Conservation (phyloP, 2,888 invertebrate species). For the Smittia sp. region DNA sequence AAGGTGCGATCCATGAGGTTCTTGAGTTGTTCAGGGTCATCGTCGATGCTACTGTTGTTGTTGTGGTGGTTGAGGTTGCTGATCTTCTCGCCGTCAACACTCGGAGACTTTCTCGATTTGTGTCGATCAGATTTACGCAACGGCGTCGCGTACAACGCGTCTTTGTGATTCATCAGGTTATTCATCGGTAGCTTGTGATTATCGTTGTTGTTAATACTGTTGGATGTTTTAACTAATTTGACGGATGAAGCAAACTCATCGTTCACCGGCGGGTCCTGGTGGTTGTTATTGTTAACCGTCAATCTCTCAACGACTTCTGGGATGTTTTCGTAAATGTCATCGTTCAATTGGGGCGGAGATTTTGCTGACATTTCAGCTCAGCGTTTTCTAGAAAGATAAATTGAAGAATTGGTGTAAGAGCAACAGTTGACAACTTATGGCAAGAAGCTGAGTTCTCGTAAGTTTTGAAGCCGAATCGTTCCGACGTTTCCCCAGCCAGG, state of each 20-base stretch:
- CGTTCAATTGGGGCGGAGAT: slow-evolving; percentile 7
- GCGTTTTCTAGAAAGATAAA: neutral
- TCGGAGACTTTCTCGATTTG: slow-evolving; percentile 23
- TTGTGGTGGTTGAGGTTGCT: slow-evolving; percentile 34
- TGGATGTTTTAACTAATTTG: neutral
- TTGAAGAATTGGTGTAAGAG: neutral
- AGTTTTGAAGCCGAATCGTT: too few relatives aligned
- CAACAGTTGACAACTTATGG: too few relatives aligned
- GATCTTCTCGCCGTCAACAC: slow-evolving; percentile 29
- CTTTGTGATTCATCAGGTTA: slow-evolving; percentile 30
- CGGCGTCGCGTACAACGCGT: slow-evolving; percentile 36
- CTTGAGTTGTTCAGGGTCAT: slow-evolving; percentile 29
- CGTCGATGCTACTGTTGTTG: neutral
- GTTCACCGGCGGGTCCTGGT: neutral
- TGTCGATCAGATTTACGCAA: slow-evolving; percentile 37
- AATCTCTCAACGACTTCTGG: slow-evolving; percentile 11
- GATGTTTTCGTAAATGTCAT: slow-evolving; percentile 35
- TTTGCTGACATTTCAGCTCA: slow-evolving; percentile 29
- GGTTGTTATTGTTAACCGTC: slow-evolving; percentile 15
- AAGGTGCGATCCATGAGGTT: slow-evolving; percentile 37
- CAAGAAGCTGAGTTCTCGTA: too few relatives aligned
- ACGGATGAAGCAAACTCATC: slow-evolving; percentile 2
- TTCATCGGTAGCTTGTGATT: slow-evolving; percentile 15
- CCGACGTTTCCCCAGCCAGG: neutral
- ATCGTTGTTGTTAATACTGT: slow-evolving; percentile 32